Evolutionary conservation across 2,888 invertebrate genomes (phyloP), one percentile per base, ranked within the genome.

Genomic region (Torymus aiolomorphi): DNA sequence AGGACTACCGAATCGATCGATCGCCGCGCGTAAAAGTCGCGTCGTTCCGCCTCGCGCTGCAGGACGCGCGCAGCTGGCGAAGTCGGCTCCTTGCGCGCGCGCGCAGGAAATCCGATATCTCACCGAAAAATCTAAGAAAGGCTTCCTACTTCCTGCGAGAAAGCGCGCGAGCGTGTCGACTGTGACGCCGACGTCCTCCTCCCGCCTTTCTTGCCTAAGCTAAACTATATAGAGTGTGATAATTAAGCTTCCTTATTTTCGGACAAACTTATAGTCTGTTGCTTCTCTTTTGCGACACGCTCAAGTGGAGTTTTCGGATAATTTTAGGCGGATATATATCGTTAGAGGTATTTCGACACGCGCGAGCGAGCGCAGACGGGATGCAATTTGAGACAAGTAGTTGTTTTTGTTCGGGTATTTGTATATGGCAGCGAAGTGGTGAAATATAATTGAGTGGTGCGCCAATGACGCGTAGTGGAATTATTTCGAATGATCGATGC

Each of bases 141-240:
- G 83, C 83, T 85, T 83, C 83, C 78, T 82, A 79, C 83, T 83
- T 85, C 84, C 85, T 83, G 82, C 82, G 73, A 63, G 83, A 78
- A 71, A 56, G 52, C 65, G 61, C 57, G 79, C 67, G 49, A 75
- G 59, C 75, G 84, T 76, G 42, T 63, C 75, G 78, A 66, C 51
- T 51, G 49, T 74, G n/a, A 51, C 61, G 52, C 52, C 54, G n/a
- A 20, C 20, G 8, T 13, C 52, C 4, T 51, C 66, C 16, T 12
- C 18, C 31, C 67, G 20, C 24, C 1, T 66, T 52, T 42, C 42
- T 13, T 49, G 61, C 24, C 10, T 24, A n/a, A 61, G 14, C 20
- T 16, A 18, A 1, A 16, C 16, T 59, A 4, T 18, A 31, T 24
- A 49, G 11, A 51, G 4, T 1, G 13, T 49, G 18, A 61, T 71